A percentile compares a stretch with the other conserved stretches of the same genome.
Conservation (phyloP, 2,888 invertebrate species). For the Rhopalosiphum nymphaeae region DNA sequence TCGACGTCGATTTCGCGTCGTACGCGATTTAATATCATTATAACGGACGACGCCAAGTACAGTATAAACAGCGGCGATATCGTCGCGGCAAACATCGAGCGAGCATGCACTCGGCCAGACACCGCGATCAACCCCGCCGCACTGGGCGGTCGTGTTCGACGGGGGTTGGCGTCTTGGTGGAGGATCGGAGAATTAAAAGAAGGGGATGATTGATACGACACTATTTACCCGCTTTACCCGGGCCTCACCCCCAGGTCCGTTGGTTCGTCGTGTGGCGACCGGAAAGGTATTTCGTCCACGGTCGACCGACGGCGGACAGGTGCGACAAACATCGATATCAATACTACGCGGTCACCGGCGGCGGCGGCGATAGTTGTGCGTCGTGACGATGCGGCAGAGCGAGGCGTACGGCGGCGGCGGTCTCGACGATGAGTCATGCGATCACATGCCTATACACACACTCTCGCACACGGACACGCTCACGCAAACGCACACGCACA, state of each 20-base stretch:
- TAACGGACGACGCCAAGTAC: neutral
- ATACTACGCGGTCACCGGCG: neutral
- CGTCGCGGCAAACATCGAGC: neutral
- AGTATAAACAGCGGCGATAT: neutral
- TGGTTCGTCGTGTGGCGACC: neutral
- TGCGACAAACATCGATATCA: neutral
- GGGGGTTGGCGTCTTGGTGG: neutral
- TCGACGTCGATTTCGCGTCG: neutral
- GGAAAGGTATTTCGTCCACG: neutral
- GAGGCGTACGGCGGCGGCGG: slow-evolving; percentile 5
- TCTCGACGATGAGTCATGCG: slow-evolving; percentile 34
- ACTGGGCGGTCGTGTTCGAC: neutral
- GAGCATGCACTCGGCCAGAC: neutral
- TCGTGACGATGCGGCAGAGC: neutral
- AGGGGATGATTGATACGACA: neutral
- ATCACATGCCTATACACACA: slow-evolving; percentile 60
- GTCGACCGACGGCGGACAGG: neutral
- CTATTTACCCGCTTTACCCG: neutral
- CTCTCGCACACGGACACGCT: slow-evolving; percentile 15
- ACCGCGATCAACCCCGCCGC: neutral
- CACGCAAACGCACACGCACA: neutral
- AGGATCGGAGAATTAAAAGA: no score
- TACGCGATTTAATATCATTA: neutral
- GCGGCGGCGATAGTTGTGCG: neutral
- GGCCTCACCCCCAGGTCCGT: neutral